Evolutionary conservation across 2,113 vertebrate species (phyloP).

Genomic region (Trinectes maculatus): DNA sequence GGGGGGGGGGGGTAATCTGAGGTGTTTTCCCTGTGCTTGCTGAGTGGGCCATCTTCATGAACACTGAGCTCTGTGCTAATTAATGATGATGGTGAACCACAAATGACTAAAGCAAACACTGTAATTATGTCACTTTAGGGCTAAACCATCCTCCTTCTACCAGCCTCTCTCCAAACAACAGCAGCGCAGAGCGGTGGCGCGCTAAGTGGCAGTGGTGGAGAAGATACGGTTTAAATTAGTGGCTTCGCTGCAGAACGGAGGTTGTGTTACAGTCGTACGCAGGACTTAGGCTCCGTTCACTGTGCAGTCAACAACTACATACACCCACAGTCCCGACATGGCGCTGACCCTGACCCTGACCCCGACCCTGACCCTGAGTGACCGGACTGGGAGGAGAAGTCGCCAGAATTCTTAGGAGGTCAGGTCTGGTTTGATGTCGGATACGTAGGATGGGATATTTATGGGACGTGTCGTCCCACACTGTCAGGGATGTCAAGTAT

Average conservation of each 20-base stretch:
- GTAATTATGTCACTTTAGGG: slow-evolving; percentile 60
- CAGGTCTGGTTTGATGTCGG: no score
- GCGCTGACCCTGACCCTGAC: no score
- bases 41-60: slow-evolving; percentile 42
- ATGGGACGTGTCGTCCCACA: no score
- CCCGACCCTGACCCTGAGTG: no score
- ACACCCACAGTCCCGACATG: background rate
- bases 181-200: slow-evolving; percentile 34
- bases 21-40: no score
- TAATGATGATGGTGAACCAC: slow-evolving; percentile 59
- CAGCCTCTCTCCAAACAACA: slow-evolving; percentile 47
- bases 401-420: no score
- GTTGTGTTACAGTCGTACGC: slow-evolving; percentile 39
- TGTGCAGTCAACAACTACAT: background rate
- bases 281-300: background rate
- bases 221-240: slow-evolving; percentile 51
- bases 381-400: no score
- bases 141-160: slow-evolving; percentile 51
- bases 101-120: slow-evolving; percentile 54
- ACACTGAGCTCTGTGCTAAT: slow-evolving; percentile 50
- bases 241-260: slow-evolving; percentile 48
- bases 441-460: no score
- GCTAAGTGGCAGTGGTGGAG: slow-evolving; percentile 31
- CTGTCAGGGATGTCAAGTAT: no score
- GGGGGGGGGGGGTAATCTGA: no score